Base-by-base conservation (phyloP, 2,113 vertebrate species). In the Sorex fumeus region DNA sequence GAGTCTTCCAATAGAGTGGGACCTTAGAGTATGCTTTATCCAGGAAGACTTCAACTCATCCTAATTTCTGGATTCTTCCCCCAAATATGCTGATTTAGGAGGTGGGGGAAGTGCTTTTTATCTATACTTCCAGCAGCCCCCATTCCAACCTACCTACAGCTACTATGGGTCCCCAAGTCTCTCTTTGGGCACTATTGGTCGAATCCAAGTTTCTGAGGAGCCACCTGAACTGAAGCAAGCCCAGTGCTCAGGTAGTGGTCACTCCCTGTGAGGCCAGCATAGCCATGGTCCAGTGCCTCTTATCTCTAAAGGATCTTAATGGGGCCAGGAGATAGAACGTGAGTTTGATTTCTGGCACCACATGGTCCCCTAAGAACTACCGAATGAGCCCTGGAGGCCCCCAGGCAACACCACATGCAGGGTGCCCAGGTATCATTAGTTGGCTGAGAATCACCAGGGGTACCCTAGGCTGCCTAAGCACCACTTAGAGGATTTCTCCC, bases 21-120 rank as follows among this genome's bases (percentile, higher is more conserved):
- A 64, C 21, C 45, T 47, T 40, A 23, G 7, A 47, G 23, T 21
- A 23, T 27, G 28, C 69, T 86, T 94, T 62, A 53, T 36, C 21
- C 18, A 70, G 25, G 32, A 15, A 75, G 82, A 60, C 13, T 53
- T 62, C 19, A 80, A 30, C 40, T 18, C 43, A 67, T 80, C 10
- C 87, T 67, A n/a, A 81, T 87, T 84, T 16, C 36, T 45, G 21
- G 28, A 30, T 78, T 45, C 45, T 57, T 87, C n/a, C 62, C 67
- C 2, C 2, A 71, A 62, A n/a, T 34, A 60, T 43, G 30, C 77
- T 84, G 66, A 64, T 28, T 23, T 64, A 47, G 40, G 36, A 36
- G 3, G 45, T 66, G 43, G 57, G 8, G 23, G 21, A 91, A 60
- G 16, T 28, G 66, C 74, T 60, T 60, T 60, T 60, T 60, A 60